Conservation (phyloP, 1,140 invertebrate genomes). For the Frieseomelitta varia region DNA sequence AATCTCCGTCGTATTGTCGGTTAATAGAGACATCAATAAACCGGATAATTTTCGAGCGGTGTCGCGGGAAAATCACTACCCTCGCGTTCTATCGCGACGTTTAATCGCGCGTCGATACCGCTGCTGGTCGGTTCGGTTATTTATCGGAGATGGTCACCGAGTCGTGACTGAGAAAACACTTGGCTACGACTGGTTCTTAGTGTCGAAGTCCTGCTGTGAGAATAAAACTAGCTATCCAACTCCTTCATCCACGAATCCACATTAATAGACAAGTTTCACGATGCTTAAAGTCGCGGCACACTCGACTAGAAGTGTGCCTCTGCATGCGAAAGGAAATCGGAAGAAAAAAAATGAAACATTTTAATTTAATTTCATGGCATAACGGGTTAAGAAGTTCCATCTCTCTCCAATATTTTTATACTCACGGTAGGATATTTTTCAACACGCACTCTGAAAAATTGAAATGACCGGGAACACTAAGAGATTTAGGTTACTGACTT, state of each 20-base stretch:
- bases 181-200: no score
- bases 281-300: no score
- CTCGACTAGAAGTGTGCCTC: no score
- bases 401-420: neutral
- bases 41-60: slow-evolving; percentile 24
- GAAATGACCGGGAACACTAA: no score
- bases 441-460: no score
- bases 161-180: neutral
- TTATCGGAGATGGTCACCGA: neutral
- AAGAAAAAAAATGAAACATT: no score
- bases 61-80: slow-evolving; percentile 16
- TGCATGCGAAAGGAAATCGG: no score
- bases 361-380: no score
- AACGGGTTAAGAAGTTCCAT: neutral
- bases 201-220: neutral
- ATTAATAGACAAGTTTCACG: neutral
- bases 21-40: slow-evolving; percentile 38
- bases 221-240: neutral
- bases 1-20: slow-evolving; percentile 33
- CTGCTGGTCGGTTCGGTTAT: neutral
- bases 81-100: slow-evolving; percentile 5
- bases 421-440: no score
- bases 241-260: no score
- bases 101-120: neutral
- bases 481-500: no score